Conservation (phyloP, 92 coral and sea anemone genomes). For the Parazoanthus atlanticus region DNA sequence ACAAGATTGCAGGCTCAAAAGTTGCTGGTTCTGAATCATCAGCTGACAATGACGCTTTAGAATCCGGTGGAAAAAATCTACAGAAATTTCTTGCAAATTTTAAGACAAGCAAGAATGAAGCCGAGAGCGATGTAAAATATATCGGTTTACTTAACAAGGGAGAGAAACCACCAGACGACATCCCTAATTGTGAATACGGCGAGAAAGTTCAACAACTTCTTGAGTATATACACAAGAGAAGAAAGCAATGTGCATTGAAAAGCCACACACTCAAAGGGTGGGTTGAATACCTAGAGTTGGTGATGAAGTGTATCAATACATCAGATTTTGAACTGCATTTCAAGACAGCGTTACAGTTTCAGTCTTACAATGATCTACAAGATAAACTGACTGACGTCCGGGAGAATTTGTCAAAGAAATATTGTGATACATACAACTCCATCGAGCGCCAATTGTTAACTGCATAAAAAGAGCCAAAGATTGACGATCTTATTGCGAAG, state of each 20-base stretch:
- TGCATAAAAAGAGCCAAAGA: background rate
- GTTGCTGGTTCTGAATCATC: constrained; percentile 10
- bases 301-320: constrained; percentile 9
- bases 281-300: constrained; percentile 18
- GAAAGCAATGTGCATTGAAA: background rate
- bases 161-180: constrained; percentile 26
- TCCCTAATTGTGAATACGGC: constrained; percentile 22
- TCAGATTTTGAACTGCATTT: constrained; percentile 30
- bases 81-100: constrained; percentile 13
- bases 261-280: constrained; percentile 15
- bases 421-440: background rate
- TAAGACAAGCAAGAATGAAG: background rate
- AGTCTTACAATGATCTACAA: background rate
- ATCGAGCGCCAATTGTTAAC: background rate
- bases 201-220: constrained; percentile 24
- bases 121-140: constrained; percentile 26
- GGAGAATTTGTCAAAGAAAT: constrained; percentile 4
- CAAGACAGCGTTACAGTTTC: constrained; percentile 21
- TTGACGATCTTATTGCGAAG: background rate
- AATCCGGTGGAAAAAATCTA: background rate
- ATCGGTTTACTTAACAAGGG: constrained; percentile 25
- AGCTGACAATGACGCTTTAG: background rate
- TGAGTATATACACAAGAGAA: constrained; percentile 16
- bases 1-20: constrained; percentile 22
- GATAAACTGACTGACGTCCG: background rate